phyloP scores from a whole-genome alignment of 2,113 vertebrate species.

The Lepus europaeus region DNA sequence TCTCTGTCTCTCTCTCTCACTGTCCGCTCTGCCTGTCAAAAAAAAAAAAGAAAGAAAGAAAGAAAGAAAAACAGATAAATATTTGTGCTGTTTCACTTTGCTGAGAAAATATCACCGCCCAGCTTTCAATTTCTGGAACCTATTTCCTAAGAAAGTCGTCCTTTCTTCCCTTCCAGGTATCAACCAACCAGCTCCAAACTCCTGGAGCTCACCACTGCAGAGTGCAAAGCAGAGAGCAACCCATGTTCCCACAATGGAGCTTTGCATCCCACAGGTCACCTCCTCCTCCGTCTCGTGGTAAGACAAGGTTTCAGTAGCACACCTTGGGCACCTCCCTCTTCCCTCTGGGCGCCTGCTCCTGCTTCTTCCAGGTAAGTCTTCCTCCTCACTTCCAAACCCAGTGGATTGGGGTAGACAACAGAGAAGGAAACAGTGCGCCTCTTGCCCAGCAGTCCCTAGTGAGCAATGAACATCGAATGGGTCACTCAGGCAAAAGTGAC shows the following conservation, averaged over 20 bases:
- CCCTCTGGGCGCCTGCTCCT: background rate
- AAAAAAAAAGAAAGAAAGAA: too few relatives aligned
- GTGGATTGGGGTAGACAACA: rapidly evolving
- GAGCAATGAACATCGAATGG: background rate
- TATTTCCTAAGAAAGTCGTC: background rate
- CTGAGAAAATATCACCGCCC: background rate
- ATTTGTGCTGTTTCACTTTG: too few relatives aligned
- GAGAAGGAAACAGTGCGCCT: background rate
- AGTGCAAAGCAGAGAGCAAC: background rate
- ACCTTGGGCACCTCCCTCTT: too few relatives aligned
- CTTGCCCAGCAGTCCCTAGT: too few relatives aligned
- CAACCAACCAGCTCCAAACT: background rate
- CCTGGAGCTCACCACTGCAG: background rate
- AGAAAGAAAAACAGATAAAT: too few relatives aligned
- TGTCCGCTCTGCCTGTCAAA: too few relatives aligned
- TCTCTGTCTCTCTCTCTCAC: too few relatives aligned
- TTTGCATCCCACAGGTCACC: rapidly evolving
- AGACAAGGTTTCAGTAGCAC: rapidly evolving
- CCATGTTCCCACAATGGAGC: too few relatives aligned
- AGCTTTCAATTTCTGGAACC: rapidly evolving
- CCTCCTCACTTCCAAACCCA: too few relatives aligned
- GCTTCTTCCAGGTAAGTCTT: background rate
- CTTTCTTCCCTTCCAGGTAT: background rate
- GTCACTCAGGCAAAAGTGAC: background rate
- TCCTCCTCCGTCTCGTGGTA: rapidly evolving